Evolutionary conservation across 2,888 invertebrate genomes (phyloP), one percentile per base, ranked within the genome.

Genomic region (Acleris emargana): DNA sequence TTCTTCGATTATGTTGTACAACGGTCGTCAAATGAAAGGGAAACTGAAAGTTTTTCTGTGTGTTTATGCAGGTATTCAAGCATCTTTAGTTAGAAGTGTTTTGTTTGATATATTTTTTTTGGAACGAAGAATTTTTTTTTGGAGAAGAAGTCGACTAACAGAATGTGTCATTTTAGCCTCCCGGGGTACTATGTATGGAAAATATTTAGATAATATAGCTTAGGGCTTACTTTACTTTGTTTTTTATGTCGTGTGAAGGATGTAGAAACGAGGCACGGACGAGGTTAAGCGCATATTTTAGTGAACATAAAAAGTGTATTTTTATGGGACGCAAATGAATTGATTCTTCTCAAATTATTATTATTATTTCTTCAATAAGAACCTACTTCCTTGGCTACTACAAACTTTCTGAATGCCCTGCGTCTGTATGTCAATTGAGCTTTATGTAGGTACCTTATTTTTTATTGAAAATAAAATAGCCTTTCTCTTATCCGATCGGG

Each of bases 381-480:
- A 55, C 55, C 57, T 57, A 66, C 51, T 66, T 66, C 45, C 64
- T 50, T 54, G 43, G 55, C 57, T 45, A 60, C 64, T 50, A 38
- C 45, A 52, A 66, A 61, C 38, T 57, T 61, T 32, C 51, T 51
- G 11, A 67, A 64, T 53, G 62, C 32, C 18, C 51, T 47, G 38
- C 55, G 60, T 60, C 32, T 64, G 64, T 66, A 57, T 66, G 66
- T 66, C 66, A 66, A 61, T 66, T 66, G 66, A 57, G 66, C 60
- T 66, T 66, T 66, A 66, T 66, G 52, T 66, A 61, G 57, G 66
- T 86, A 88, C 88, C 87, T 88, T 85, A 87, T 88, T 87, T 89
- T 87, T 89, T 90, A 90, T 91, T 90, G 89, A 89, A 91, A 87
- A 89, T 89, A 90, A 90, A 90, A 89, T 86, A 84, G 83, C 88